Base-by-base conservation (phyloP, 2,888 invertebrate species). In the Tiliacea aurago region DNA sequence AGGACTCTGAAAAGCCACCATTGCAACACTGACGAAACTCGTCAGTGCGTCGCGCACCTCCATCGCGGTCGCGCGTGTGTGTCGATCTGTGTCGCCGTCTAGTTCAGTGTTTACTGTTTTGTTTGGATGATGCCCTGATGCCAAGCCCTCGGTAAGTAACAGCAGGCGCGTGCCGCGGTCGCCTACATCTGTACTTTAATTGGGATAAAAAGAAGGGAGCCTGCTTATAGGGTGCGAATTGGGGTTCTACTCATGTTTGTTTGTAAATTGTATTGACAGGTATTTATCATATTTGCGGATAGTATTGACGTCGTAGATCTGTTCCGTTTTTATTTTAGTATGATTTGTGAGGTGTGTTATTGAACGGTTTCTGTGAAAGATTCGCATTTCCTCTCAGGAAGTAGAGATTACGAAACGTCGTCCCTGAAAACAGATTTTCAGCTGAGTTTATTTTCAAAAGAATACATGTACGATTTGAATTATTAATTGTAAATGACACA, bases 31-130 rank as follows among this genome's bases (percentile, higher is more conserved):
- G 49, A 63, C 65, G n/a, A 68, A 71, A 55, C 56, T 71, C 73
- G 80, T 77, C 91, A 93, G 93, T 93, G 90, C 90, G 92, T 89
- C 89, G 89, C 89, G 88, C 86, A 84, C 81, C 87, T 78, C 77
- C 53, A 78, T 56, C 78, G 80, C 68, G 73, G 74, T 51, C 80
- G 89, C 86, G 81, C 85, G 87, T 84, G 69, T 70, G 56, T 65
- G 67, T 58, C 56, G 51, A 49, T 47, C 20, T 70, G 70, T 61
- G 66, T 58, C 41, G 2, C 74, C 59, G 68, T 66, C 53, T 69
- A 61, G 86, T 86, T 83, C 73, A 73, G 85, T 86, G 86, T 86
- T 86, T 86, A 84, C 66, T 80, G 76, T 85, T 86, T 78, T 72
- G 74, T 86, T 80, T 55, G 80, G 78, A 83, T 75, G 65, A 63